A percentile compares a stretch with the other conserved stretches of the same genome.
Evolutionary conservation across 2,888 invertebrate genomes (phyloP).

Genomic region (Abrostola tripartita): DNA sequence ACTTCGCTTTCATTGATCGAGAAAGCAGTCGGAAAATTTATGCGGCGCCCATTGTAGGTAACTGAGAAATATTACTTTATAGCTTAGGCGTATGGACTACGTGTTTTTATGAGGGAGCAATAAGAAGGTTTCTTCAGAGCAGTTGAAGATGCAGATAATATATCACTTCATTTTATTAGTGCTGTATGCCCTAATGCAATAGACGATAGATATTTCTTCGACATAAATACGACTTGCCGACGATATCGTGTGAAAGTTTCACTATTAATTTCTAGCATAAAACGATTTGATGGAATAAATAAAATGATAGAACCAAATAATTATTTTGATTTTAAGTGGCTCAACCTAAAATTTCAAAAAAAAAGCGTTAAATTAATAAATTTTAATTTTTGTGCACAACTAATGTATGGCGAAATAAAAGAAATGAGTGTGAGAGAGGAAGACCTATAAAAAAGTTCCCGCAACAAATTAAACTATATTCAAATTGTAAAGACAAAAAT

Average conservation of each 20-base stretch:
- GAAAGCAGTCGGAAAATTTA: constrained; percentile 67
- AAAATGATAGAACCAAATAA: no score
- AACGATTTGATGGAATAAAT: background rate
- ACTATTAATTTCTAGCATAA: background rate
- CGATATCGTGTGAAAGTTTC: background rate
- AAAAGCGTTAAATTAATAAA: no score
- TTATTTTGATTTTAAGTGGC: no score
- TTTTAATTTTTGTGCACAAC: no score
- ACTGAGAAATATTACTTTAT: constrained; percentile 58
- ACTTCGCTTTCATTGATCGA: constrained; percentile 65
- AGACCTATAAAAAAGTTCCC: no score
- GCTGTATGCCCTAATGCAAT: constrained; percentile 13
- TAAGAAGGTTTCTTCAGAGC: constrained; percentile 16
- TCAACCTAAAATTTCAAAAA: no score
- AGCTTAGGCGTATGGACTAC: constrained; percentile 34
- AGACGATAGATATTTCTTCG: constrained; percentile 2
- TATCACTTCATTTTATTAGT: constrained; percentile 2
- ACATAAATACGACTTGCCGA: background rate
- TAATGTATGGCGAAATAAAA: no score
- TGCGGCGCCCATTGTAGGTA: constrained; percentile 58
- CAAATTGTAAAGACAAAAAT: no score
- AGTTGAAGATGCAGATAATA: constrained; percentile 21
- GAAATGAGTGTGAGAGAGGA: no score
- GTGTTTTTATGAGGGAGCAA: constrained; percentile 32
- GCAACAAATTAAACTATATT: no score